Conservation (phyloP, 1,140 invertebrate species). For the Drosophila paulistorum region DNA sequence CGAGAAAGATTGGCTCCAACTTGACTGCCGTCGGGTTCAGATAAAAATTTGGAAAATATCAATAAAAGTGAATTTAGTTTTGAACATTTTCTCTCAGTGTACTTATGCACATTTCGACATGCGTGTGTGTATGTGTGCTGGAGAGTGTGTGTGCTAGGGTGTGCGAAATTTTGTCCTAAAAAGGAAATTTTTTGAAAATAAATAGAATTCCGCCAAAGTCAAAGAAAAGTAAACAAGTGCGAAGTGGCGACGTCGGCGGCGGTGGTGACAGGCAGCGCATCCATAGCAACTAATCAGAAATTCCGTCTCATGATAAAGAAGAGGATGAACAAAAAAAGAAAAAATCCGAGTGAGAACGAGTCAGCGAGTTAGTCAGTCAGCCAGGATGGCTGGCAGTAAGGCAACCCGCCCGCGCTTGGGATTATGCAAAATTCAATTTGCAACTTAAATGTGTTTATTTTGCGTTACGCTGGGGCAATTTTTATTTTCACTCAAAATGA, state of each 20-base stretch:
- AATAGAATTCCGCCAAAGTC: slow-evolving; percentile 79
- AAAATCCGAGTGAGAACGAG: slow-evolving; percentile 35
- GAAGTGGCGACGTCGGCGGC: slow-evolving; percentile 9
- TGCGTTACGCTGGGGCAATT: slow-evolving; percentile 81
- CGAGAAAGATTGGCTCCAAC: too few relatives aligned
- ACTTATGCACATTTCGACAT: slow-evolving; percentile 5
- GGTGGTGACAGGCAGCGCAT: slow-evolving; percentile 32
- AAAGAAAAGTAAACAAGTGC: slow-evolving; percentile 70
- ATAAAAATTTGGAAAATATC: too few relatives aligned
- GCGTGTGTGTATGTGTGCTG: slow-evolving; percentile 50
- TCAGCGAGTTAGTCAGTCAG: slow-evolving; percentile 18
- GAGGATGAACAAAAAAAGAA: slow-evolving; percentile 40
- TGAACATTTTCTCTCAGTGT: background rate
- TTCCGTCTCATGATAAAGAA: slow-evolving; percentile 73
- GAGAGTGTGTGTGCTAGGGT: slow-evolving; percentile 41
- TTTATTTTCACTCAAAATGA: slow-evolving; percentile 81
- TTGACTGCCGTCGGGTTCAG: too few relatives aligned
- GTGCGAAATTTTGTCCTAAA: slow-evolving; percentile 55
- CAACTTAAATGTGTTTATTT: slow-evolving; percentile 83
- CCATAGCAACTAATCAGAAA: slow-evolving; percentile 80
- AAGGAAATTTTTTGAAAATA: slow-evolving; percentile 64
- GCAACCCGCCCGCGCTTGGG: slow-evolving; percentile 59
- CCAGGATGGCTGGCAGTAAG: slow-evolving; percentile 11
- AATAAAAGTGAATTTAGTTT: background rate
- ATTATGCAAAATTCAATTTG: slow-evolving; percentile 83